A percentile compares a stretch with the other conserved stretches of the same genome.
Conservation (phyloP, 1,140 invertebrate genomes). For the Penaeus vannamei region DNA sequence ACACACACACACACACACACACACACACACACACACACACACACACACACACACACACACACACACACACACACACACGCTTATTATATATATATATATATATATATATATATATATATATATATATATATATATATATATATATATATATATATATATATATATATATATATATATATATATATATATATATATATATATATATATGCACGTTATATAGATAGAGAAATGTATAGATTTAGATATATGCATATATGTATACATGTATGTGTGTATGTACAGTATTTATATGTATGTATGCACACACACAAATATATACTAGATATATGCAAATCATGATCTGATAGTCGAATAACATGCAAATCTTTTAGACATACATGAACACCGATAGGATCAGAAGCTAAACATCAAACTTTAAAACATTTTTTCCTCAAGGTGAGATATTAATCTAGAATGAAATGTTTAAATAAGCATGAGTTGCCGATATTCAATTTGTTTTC, state of each 20-base stretch:
- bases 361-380: too few relatives aligned
- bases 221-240: not conserved
- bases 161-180: constrained; percentile 24
- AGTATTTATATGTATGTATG: not conserved
- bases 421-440: too few relatives aligned
- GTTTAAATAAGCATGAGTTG: too few relatives aligned
- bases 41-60: not conserved
- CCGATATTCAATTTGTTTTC: too few relatives aligned
- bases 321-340: not conserved
- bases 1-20: constrained; percentile 8
- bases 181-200: constrained; percentile 8
- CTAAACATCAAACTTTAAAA: too few relatives aligned
- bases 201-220: not conserved
- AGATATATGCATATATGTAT: not conserved
- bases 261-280: not conserved
- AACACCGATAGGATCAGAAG: too few relatives aligned
- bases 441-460: too few relatives aligned
- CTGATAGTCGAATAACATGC: too few relatives aligned
- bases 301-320: constrained; percentile 1
- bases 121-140: not conserved
- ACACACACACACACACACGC: not conserved
- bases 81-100: constrained; percentile 21
- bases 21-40: not conserved
- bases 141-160: not conserved
- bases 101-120: not conserved